Percentiles rank a stretch among this genome's conserved stretches.
Conservation (phyloP, 23 tunicate species). For the Trididemnum miniatum region DNA sequence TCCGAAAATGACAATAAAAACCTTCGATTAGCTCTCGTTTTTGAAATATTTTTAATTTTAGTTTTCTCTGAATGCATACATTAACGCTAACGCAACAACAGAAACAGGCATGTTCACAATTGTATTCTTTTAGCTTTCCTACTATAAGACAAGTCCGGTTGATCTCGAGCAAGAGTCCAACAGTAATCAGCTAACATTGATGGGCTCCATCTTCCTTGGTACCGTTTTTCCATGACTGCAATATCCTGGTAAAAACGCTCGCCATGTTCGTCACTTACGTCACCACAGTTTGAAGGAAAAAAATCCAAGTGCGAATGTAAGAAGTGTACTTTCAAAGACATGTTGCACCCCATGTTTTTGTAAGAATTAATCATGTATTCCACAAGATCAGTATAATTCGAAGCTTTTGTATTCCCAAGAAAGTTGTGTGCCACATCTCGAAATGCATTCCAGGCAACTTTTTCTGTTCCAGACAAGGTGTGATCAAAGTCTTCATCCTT, state of each 20-base stretch:
- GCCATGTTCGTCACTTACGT: constrained; percentile 3
- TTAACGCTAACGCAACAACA: constrained; percentile 10
- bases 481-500: constrained; percentile 15
- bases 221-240: constrained; percentile 26
- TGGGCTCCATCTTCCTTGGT: constrained; percentile 25
- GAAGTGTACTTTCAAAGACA: constrained; percentile 19
- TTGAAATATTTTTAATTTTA: constrained; percentile 10
- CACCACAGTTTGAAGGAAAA: constrained; percentile 16
- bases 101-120: constrained; percentile 2
- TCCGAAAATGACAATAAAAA: constrained; percentile 20
- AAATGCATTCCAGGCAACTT: constrained; percentile 34
- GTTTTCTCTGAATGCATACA: not conserved
- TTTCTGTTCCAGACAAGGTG: not conserved
- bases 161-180: constrained; percentile 9
- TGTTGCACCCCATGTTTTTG: constrained; percentile 9
- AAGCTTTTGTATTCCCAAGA: constrained; percentile 7
- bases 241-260: constrained; percentile 24
- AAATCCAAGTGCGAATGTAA: constrained; percentile 23
- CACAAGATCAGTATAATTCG: constrained; percentile 16
- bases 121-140: constrained; percentile 22
- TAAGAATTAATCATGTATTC: constrained; percentile 21
- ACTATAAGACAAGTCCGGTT: not conserved
- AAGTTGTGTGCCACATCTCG: constrained; percentile 27
- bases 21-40: constrained; percentile 15
- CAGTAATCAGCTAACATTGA: constrained; percentile 23